phyloP scores from a whole-genome alignment of 30 jellyfish, hydroid and myxozoan species.

The Pelagia noctiluca region DNA sequence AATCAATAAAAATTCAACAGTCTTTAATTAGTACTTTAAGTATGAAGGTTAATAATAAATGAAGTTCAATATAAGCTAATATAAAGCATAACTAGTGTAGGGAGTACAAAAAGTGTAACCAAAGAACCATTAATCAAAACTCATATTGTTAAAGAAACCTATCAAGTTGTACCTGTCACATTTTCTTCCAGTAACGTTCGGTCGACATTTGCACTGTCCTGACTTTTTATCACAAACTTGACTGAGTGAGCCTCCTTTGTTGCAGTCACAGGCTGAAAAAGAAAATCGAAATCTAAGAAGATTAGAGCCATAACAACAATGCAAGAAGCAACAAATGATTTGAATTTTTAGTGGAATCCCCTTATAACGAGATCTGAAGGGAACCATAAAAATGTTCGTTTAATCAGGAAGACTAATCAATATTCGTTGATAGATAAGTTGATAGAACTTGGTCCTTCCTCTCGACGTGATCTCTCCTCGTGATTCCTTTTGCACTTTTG shows the following conservation, averaged over 20 bases:
- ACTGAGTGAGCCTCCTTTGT: slow-evolving; percentile 80
- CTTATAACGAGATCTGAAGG: no score
- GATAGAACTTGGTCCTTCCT: no score
- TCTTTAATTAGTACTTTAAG: no score
- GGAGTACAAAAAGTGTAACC: neutral
- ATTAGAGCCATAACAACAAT: neutral
- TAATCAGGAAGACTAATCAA: no score
- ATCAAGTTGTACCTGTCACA: slow-evolving; percentile 62
- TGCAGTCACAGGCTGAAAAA: slow-evolving; percentile 80
- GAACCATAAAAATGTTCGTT: no score
- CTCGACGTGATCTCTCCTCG: no score
- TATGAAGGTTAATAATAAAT: neutral
- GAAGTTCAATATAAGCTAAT: no score
- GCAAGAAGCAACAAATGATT: neutral
- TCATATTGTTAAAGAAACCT: neutral
- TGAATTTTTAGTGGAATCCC: no score
- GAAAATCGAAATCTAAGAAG: neutral
- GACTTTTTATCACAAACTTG: slow-evolving; percentile 73
- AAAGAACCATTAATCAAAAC: neutral
- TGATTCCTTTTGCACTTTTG: no score
- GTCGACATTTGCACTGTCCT: slow-evolving; percentile 84
- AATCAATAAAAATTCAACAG: neutral
- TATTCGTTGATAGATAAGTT: no score
- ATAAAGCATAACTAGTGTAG: no score
- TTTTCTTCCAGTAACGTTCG: slow-evolving; percentile 62